Base-by-base conservation (phyloP, 2,888 invertebrate species). In the Polydrusus pterygomalis region DNA sequence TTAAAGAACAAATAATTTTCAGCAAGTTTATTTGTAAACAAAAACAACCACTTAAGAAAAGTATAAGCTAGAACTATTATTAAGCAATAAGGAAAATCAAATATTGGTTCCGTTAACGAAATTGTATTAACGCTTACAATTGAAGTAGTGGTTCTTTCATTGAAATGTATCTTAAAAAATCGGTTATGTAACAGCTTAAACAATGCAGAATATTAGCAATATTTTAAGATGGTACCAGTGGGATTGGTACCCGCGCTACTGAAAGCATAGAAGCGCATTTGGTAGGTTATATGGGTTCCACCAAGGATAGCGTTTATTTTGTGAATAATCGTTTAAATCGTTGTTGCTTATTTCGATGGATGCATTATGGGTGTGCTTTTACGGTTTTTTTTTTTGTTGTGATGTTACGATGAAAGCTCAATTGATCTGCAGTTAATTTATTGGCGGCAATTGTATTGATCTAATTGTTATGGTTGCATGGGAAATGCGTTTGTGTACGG, bases 231-330 rank as follows among this genome's bases (percentile, higher is more conserved):
- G 63, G 70, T 70, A 70, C 70, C 70, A 49, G 51, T 43, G 62
- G 49, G 63, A 70, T 62, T 63, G 63, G 63, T 51, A 62, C 63
- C 40, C 25, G 38, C 43, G 72, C 74, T 67, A 82, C 80, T 82
- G 82, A 80, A 78, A 79, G 73, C 76, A 74, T 54, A 78, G 70
- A 62, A 72, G 72, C 76, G 77, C 77, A 79, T 79, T 75, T 77
- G 75, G 74, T 70, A 78, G 82, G 85, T 84, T 86, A 84, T 86
- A 86, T 85, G 85, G 84, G 84, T 82, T 83, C 80, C 82, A 80
- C 82, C 85, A 86, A 86, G 86, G 86, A 85, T 86, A 79, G 70
- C 71, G 79, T 82, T 80, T 82, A 78, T 56, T 34, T 43, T 64
- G 43, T 40, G 38, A 67, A 30, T 47, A 20, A 54, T 17, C 40